Conservation (phyloP, 2,888 invertebrate genomes). For the Orthonychiurus folsomi region DNA sequence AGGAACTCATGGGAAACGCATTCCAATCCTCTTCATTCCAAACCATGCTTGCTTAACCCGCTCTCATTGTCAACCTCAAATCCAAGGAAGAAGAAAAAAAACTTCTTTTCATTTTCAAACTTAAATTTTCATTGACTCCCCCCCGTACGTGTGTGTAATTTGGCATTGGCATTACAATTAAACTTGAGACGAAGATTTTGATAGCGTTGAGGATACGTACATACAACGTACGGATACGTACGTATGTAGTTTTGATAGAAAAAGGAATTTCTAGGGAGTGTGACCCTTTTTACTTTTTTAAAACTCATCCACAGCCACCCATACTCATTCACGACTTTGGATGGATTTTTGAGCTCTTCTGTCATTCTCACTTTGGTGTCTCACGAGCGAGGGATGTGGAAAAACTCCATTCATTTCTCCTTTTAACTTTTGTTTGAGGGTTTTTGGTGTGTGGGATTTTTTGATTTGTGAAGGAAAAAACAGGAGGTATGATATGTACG, state of each 20-base stretch:
- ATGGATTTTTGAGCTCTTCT: background rate
- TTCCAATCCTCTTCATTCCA: background rate
- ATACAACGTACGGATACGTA: too few species aligned
- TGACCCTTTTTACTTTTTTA: too few species aligned
- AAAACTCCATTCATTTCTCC: background rate
- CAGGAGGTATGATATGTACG: too few species aligned
- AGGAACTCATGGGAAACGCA: slow-evolving; percentile 1
- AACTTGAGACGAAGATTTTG: too few species aligned
- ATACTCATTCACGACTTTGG: slow-evolving; percentile 1
- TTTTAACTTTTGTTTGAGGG: background rate
- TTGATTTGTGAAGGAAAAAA: background rate
- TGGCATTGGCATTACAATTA: background rate
- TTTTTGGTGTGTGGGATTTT: background rate
- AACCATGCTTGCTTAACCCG: background rate
- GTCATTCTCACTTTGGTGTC: background rate
- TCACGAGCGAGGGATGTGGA: background rate
- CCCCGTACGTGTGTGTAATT: background rate
- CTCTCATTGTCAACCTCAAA: slow-evolving; percentile 1
- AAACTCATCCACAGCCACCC: background rate
- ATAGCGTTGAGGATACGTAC: too few species aligned
- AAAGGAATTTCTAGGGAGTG: background rate
- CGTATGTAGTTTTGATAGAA: background rate
- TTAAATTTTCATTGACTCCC: background rate
- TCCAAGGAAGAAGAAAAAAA: too few species aligned
- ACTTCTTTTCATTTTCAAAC: slow-evolving; percentile 1